Conservation (phyloP, 2,888 invertebrate genomes). For the Mystacides longicornis region DNA sequence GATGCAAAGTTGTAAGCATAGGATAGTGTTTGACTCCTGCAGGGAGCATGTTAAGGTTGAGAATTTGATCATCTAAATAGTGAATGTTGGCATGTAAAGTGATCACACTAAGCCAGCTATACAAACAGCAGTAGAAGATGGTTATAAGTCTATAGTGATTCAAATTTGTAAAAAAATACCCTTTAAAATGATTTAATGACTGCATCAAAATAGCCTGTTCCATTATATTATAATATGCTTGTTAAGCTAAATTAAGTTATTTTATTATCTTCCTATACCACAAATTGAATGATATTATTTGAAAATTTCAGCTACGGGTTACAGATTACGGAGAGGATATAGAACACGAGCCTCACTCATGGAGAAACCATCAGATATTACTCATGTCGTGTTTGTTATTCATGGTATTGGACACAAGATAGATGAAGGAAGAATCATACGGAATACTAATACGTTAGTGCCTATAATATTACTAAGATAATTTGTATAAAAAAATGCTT, state of each 20-base stretch:
- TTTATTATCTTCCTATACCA: background rate
- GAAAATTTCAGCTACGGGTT: conserved; percentile 41
- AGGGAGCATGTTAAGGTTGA: no score
- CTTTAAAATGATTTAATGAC: no score
- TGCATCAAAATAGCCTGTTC: no score
- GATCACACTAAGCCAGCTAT: no score
- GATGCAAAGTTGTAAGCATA: no score
- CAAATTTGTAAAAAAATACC: no score
- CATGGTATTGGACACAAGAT: conserved; percentile 68
- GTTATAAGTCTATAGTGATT: no score
- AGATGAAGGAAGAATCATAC: conserved; percentile 56
- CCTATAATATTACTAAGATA: conserved; percentile 6
- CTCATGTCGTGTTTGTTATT: conserved; percentile 62
- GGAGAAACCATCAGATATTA: conserved; percentile 56
- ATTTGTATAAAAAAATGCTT: background rate
- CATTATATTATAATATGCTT: background rate
- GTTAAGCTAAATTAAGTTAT: background rate
- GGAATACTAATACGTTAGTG: conserved; percentile 48
- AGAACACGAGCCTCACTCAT: conserved; percentile 46
- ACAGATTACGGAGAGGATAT: conserved; percentile 51
- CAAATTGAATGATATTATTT: background rate
- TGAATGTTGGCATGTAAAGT: no score
- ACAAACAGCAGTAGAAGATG: no score
- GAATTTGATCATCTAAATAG: no score
- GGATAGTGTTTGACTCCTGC: no score